Base-by-base conservation (phyloP, 2,113 vertebrate species). In the Piaya cayana region DNA sequence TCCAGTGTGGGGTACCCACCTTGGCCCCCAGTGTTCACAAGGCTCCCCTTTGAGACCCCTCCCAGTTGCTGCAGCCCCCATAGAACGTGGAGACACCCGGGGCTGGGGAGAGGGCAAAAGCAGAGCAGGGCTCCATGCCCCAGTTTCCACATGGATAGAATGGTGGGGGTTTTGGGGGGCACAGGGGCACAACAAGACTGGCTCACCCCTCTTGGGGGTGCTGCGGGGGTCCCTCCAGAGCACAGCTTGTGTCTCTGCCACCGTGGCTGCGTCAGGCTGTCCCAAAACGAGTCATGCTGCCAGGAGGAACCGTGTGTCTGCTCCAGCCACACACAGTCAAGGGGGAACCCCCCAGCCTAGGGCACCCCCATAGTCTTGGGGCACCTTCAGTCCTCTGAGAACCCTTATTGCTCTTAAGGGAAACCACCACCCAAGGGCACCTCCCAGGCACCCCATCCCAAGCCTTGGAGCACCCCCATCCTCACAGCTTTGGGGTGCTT, bases 271-370 rank as follows among this genome's bases (percentile, higher is more conserved):
- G 47, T 62, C 9, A 3, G 6, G n/a, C 30, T 21, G 25, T 29
- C 26, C 52, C 27, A 8, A 29, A 6, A 53, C 25, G 5, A 72
- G 49, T 29, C 6, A 4, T 29, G 47, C 52, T 23, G 5, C 16
- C 55, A 60, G 74, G 30, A 17, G 6, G 45, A 74, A 55, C 29
- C 0, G 0, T 83, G 62, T 1, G 45, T 22, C n/a, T 1, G 1
- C 14, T 9, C n/a, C 77, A 67, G 56, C 22, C 36, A 32, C 2
- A 0, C 20, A 62, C 52, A 29, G 14, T 15, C 3, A 2, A 9
- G 37, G 2, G 0, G 18, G n/a, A 30, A 16, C 52, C 27, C 52
- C 52, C 27, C 14, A 25, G 22, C 6, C 11, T 2, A 6, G 3
- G 3, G 15, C 7, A n/a, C 30, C 26, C 26, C 12, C 0, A 0